Evolutionary conservation across 2,797 vertebrate genomes (phyloP).

Genomic region (Anniella stebbinsi): DNA sequence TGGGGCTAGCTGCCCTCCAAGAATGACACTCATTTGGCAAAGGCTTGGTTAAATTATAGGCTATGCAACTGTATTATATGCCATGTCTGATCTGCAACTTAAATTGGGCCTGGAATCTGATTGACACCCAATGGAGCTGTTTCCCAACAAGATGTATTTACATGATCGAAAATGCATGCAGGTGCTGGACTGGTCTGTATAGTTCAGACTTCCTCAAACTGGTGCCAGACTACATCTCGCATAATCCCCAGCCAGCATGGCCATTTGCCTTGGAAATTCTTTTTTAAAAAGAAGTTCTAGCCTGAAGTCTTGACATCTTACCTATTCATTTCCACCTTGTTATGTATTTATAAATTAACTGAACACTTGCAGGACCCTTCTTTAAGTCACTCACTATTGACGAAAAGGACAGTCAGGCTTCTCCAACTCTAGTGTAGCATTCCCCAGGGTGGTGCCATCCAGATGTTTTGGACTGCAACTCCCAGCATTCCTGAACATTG

Average conservation of each 20-base stretch:
- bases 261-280: background rate
- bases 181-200: background rate
- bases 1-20: too few relatives aligned
- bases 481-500: background rate
- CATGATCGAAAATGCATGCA: background rate
- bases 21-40: background rate
- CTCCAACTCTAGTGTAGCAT: constrained; percentile 27
- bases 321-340: background rate
- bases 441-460: background rate
- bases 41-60: background rate
- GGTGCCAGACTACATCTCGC: too few relatives aligned
- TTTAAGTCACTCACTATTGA: background rate
- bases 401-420: background rate
- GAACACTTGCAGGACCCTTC: background rate
- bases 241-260: too few relatives aligned
- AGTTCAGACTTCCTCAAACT: too few relatives aligned
- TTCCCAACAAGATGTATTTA: background rate
- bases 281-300: background rate
- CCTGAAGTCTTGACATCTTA: background rate
- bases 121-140: background rate
- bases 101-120: background rate
- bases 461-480: background rate
- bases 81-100: background rate
- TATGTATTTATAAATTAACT: background rate
- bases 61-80: background rate